Evolutionary conservation across 1,140 invertebrate genomes (phyloP), one percentile per base, ranked within the genome.

Genomic region (Drosophila athabasca): DNA sequence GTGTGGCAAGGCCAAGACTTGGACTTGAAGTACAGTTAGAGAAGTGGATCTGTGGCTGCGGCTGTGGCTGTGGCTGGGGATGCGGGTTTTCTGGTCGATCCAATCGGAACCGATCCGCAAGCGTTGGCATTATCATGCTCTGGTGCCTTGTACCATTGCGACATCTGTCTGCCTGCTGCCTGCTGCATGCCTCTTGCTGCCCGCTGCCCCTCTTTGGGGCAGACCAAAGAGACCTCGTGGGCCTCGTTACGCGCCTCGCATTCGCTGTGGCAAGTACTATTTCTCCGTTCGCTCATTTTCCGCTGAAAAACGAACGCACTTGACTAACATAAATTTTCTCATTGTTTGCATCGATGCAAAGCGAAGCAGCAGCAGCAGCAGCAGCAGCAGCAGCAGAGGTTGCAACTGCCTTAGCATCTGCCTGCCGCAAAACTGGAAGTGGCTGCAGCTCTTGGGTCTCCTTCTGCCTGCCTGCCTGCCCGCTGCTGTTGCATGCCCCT

Each of bases 261-360:
- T 1, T 43, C 24, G 41, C 66, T 41, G 50, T 46, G 54, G 57
- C 65, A 11, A 79, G 77, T 84, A 84, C 82, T 82, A 82, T 82
- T 81, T 80, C 11, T 39, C 13, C 11, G 3, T 71, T 39, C 11
- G 11, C 76, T 79, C 72, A 87, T 87, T 87, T 87, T 87, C 83
- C 71, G 76, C 61, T 82, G 82, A 87, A 87, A 87, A 88, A 13
- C 35, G 11, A 39, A 76, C 83, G 76, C 83, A 88, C 84, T 88
- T 88, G 83, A 83, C 83, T 88, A 87, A 88, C 83, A 88, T 88
- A 88, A 88, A 88, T 88, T 88, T 89, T 83, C 79, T 76, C 84
- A 88, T 89, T 88, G 83, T 88, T 88, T 88, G 62, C 43, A 24
- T 58, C 67, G 54, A 71, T 45, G 75, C 69, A 61, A 60, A 62